Percentiles rank a stretch among this genome's conserved stretches.
Evolutionary conservation across 2,113 vertebrate species (phyloP).

Genomic region (Scartelaos histophorus): DNA sequence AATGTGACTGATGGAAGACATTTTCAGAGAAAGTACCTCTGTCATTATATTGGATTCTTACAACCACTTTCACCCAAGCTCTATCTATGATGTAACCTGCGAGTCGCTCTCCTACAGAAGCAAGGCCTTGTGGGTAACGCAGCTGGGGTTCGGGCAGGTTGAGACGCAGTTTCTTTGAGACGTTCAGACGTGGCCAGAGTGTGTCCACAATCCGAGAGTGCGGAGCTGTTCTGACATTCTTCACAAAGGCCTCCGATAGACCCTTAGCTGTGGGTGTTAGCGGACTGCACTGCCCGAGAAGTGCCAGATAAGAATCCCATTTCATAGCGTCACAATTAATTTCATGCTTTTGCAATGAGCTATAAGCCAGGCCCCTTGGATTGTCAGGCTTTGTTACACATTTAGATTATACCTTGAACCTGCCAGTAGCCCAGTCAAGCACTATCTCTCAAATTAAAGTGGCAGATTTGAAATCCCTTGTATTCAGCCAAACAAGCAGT

Average conservation of each 20-base stretch:
- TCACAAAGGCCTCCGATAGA: slow-evolving; percentile 20
- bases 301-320: slow-evolving; percentile 75
- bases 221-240: slow-evolving; percentile 31
- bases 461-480: slow-evolving; percentile 71
- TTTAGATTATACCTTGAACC: slow-evolving; percentile 74
- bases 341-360: slow-evolving; percentile 69
- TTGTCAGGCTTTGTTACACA: slow-evolving; percentile 75
- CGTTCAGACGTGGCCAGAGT: slow-evolving; percentile 50
- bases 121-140: slow-evolving; percentile 60
- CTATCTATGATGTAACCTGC: slow-evolving; percentile 12
- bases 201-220: slow-evolving; percentile 67
- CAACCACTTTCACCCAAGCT: not conserved
- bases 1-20: not conserved
- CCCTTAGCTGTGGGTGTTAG: slow-evolving; percentile 44
- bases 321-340: slow-evolving; percentile 76
- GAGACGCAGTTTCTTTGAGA: slow-evolving; percentile 29
- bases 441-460: slow-evolving; percentile 73
- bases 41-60: slow-evolving; percentile 11
- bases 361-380: slow-evolving; percentile 58
- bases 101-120: slow-evolving; percentile 62
- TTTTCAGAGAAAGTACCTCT: slow-evolving; percentile 10
- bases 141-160: slow-evolving; percentile 56
- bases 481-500: slow-evolving; percentile 75
- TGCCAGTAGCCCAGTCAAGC: slow-evolving; percentile 63
- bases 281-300: slow-evolving; percentile 41